Evolutionary conservation across 2,113 vertebrate species (phyloP).

Genomic region (Cacatua alba): DNA sequence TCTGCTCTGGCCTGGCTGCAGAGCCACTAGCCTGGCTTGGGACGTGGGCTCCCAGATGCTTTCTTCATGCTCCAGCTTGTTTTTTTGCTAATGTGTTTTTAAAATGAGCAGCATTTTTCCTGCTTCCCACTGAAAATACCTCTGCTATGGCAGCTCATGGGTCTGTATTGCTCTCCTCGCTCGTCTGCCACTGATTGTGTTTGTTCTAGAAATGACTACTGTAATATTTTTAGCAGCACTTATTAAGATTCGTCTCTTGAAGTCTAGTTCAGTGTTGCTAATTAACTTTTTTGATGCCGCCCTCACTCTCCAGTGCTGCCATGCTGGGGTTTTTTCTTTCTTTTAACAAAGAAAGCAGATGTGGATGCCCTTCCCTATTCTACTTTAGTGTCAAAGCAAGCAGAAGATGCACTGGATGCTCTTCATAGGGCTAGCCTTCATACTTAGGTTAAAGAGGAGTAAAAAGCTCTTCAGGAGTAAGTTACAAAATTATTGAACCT

Average conservation of each 20-base stretch:
- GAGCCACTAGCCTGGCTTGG: not conserved
- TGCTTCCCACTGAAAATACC: not conserved
- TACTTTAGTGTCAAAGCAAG: not conserved
- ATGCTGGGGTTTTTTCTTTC: not conserved
- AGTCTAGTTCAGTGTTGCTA: slow-evolving; percentile 55
- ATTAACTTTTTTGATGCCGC: slow-evolving; percentile 68
- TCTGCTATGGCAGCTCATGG: not conserved
- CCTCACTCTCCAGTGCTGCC: not conserved
- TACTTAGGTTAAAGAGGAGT: not conserved
- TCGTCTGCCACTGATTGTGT: slow-evolving; percentile 59
- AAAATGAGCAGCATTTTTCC: not conserved
- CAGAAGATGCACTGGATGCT: not conserved
- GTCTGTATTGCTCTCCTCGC: not conserved
- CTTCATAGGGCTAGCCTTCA: not conserved
- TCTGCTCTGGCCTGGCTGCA: not conserved
- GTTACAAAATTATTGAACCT: not conserved
- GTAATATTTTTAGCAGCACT: slow-evolving; percentile 68
- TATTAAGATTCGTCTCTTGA: slow-evolving; percentile 63
- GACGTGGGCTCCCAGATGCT: rapidly evolving
- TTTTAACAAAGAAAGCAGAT: slow-evolving; percentile 12
- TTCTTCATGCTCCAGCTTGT: not conserved
- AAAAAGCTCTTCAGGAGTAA: not conserved
- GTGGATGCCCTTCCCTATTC: not conserved
- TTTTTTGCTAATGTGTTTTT: not conserved
- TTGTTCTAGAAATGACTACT: slow-evolving; percentile 63